Conservation (phyloP, 2,888 invertebrate genomes). For the Tenodera sinensis region DNA sequence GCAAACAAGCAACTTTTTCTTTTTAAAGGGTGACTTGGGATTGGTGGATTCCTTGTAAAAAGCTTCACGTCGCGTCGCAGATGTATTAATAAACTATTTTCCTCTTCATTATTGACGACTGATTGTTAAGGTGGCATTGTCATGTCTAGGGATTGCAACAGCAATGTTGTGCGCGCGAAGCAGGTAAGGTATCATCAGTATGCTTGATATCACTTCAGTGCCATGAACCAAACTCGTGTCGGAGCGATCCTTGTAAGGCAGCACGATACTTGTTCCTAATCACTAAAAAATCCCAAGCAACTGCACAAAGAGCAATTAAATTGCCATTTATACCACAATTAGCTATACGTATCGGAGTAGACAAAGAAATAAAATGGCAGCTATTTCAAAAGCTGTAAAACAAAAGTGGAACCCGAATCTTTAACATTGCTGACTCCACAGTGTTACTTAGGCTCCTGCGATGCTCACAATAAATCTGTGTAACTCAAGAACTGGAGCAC, state of each 20-base stretch:
- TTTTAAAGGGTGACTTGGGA: no score
- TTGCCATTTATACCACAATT: not conserved
- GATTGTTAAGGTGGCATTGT: no score
- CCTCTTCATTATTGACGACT: no score
- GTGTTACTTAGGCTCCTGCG: no score
- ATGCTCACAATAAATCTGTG: no score
- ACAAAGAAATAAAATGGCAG: not conserved
- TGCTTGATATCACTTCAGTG: not conserved
- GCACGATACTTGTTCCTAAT: not conserved
- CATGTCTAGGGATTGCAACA: not conserved
- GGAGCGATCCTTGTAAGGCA: not conserved
- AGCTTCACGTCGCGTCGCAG: no score
- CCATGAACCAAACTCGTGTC: not conserved
- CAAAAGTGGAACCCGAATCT: no score
- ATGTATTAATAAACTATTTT: no score
- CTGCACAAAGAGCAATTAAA: not conserved
- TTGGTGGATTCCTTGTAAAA: no score
- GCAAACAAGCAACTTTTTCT: no score
- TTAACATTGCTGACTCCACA: no score
- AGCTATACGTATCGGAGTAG: not conserved
- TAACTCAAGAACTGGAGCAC: no score
- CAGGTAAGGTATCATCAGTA: not conserved
- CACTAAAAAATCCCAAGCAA: not conserved
- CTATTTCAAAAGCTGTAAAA: not conserved
- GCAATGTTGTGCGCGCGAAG: not conserved